phyloP scores from a whole-genome alignment of 1,140 invertebrate species.

The Eufriesea mexicana region DNA sequence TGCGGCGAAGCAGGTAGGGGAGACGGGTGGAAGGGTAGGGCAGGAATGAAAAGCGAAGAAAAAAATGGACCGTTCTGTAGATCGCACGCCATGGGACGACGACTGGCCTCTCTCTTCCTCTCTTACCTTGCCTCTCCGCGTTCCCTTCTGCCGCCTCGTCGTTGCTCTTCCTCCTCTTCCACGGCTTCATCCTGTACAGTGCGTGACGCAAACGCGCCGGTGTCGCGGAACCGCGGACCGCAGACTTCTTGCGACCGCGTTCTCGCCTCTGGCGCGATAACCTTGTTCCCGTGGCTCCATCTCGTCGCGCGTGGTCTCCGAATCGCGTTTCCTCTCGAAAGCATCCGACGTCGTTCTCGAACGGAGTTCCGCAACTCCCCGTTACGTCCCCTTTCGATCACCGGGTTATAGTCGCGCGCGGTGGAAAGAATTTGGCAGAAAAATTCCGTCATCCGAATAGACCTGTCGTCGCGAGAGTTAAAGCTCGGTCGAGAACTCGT shows the following conservation, averaged over 20 bases:
- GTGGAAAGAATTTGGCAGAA: neutral
- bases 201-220: constrained; percentile 67
- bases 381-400: too few species aligned
- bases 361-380: too few species aligned
- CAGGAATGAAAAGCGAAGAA: constrained; percentile 74
- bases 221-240: constrained; percentile 54
- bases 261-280: neutral
- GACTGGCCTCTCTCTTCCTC: constrained; percentile 42
- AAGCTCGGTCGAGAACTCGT: constrained; percentile 16
- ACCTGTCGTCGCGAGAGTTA: constrained; percentile 8
- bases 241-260: constrained; percentile 31
- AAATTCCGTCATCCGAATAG: too few species aligned
- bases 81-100: constrained; percentile 73
- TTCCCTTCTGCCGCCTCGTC: constrained; percentile 6
- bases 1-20: constrained; percentile 24
- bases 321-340: neutral
- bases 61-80: constrained; percentile 74
- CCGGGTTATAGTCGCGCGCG: neutral
- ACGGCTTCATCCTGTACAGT: constrained; percentile 59
- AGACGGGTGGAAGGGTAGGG: constrained; percentile 46
- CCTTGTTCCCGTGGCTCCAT: neutral
- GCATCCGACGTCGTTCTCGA: too few species aligned
- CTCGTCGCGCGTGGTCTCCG: too few species aligned
- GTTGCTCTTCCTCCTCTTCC: constrained; percentile 13
- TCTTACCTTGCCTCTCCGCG: neutral